A percentile compares a stretch with the other conserved stretches of the same genome.
phyloP scores from a whole-genome alignment of 2,113 vertebrate genomes.

The Brachyhypopomus gauderio region DNA sequence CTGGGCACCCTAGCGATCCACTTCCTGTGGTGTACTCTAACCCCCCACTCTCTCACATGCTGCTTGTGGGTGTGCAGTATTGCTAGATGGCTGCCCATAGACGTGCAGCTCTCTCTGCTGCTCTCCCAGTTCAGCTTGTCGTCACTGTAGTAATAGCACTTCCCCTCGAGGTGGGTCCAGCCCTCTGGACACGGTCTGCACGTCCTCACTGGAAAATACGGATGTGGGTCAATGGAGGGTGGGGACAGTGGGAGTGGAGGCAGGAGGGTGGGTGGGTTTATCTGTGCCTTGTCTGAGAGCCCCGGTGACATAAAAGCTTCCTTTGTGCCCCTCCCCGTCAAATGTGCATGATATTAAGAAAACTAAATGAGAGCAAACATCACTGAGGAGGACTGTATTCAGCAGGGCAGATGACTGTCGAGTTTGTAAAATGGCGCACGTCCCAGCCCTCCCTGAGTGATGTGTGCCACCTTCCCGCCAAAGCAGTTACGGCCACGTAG shows the following conservation, averaged over 20 bases:
- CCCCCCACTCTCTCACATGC: constrained; percentile 49
- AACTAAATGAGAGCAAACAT: neutral
- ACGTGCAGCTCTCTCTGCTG: constrained; percentile 61
- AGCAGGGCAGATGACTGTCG: neutral
- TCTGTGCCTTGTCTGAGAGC: neutral
- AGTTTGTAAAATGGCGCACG: neutral
- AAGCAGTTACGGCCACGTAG: neutral
- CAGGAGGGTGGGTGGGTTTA: neutral
- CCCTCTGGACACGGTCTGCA: constrained; percentile 61
- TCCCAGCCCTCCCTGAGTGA: neutral
- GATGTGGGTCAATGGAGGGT: neutral
- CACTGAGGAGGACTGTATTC: neutral
- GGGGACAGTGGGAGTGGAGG: neutral
- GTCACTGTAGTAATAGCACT: constrained; percentile 64
- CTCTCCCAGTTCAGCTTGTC: constrained; percentile 63
- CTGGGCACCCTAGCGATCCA: too few species aligned
- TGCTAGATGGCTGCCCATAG: constrained; percentile 60
- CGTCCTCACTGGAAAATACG: constrained; percentile 42
- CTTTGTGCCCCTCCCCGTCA: neutral
- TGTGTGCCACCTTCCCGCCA: too few species aligned
- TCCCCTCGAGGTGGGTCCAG: constrained; percentile 54
- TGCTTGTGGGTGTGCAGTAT: constrained; percentile 62
- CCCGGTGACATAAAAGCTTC: neutral
- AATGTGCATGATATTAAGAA: neutral
- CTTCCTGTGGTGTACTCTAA: neutral